phyloP scores from a whole-genome alignment of 2,888 invertebrate species.

The Heliconius charithonia region DNA sequence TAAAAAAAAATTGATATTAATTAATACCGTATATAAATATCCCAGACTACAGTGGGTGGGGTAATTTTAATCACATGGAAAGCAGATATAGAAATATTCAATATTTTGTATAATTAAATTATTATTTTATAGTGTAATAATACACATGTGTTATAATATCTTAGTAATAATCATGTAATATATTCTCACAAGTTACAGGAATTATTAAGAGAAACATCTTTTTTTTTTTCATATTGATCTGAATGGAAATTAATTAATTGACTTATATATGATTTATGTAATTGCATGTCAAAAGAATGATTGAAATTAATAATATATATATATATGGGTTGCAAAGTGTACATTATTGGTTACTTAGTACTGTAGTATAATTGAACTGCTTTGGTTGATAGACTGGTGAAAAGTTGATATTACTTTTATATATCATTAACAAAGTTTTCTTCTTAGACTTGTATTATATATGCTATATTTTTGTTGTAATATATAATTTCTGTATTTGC shows the following conservation, averaged over 20 bases:
- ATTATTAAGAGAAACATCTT: not conserved
- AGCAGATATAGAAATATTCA: not conserved
- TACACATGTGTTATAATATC: not conserved
- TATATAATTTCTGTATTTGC: conserved; percentile 2
- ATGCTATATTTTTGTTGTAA: not conserved
- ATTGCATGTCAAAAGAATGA: not conserved
- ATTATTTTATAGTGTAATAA: not conserved
- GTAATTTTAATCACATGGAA: not conserved
- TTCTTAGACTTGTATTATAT: not conserved
- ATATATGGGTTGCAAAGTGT: not conserved
- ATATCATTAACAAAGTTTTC: not conserved
- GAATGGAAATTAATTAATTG: not conserved
- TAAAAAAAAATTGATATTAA: no score
- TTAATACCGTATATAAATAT: no score
- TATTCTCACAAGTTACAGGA: not conserved
- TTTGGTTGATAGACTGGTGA: not conserved
- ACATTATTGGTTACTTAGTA: not conserved
- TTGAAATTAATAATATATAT: not conserved
- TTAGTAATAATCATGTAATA: not conserved
- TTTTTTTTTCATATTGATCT: not conserved
- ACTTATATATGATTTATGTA: not conserved
- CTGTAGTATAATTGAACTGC: not conserved
- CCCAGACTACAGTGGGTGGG: not conserved
- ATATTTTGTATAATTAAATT: not conserved
- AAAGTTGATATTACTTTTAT: no score